A percentile compares a stretch with the other conserved stretches of the same genome.
Evolutionary conservation across 2,888 invertebrate genomes (phyloP).

Genomic region (Ypsolopha sequella): DNA sequence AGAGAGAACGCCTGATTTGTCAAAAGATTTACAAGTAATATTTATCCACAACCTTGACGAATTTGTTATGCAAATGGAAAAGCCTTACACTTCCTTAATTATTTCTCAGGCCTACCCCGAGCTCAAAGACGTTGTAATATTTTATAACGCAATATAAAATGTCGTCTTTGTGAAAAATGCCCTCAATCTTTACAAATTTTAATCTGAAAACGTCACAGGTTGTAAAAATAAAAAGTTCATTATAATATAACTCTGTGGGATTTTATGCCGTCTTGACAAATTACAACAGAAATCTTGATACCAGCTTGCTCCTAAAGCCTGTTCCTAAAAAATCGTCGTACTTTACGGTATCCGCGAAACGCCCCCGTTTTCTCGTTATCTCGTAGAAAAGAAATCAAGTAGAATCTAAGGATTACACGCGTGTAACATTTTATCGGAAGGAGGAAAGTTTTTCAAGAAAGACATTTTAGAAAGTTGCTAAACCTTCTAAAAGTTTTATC

Average conservation of each 20-base stretch:
- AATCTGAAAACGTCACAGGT: neutral
- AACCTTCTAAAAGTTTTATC: slow-evolving; percentile 40
- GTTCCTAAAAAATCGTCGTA: neutral
- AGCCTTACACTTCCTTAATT: slow-evolving; percentile 56
- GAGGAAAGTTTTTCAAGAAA: slow-evolving; percentile 38
- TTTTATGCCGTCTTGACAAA: neutral
- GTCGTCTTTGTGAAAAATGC: slow-evolving; percentile 36
- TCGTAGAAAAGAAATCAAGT: slow-evolving; percentile 47
- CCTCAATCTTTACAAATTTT: slow-evolving; percentile 6
- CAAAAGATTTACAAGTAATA: slow-evolving; percentile 44
- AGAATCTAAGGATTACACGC: slow-evolving; percentile 51
- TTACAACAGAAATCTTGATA: neutral
- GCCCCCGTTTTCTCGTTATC: slow-evolving; percentile 25
- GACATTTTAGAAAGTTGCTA: slow-evolving; percentile 29
- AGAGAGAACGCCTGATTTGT: slow-evolving; percentile 29
- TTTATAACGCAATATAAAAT: slow-evolving; percentile 54
- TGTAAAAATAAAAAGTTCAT: slow-evolving; percentile 3
- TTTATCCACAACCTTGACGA: slow-evolving; percentile 37
- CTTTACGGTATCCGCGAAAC: slow-evolving; percentile 9
- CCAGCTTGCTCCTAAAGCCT: neutral
- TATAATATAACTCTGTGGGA: neutral
- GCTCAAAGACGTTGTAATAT: slow-evolving; percentile 47
- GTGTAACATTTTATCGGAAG: slow-evolving; percentile 54
- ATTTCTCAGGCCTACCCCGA: slow-evolving; percentile 46
- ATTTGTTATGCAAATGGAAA: slow-evolving; percentile 58